A percentile compares a stretch with the other conserved stretches of the same genome.
Evolutionary conservation across 1,140 invertebrate genomes (phyloP).

Genomic region (Macrosteles quadrilineatus): DNA sequence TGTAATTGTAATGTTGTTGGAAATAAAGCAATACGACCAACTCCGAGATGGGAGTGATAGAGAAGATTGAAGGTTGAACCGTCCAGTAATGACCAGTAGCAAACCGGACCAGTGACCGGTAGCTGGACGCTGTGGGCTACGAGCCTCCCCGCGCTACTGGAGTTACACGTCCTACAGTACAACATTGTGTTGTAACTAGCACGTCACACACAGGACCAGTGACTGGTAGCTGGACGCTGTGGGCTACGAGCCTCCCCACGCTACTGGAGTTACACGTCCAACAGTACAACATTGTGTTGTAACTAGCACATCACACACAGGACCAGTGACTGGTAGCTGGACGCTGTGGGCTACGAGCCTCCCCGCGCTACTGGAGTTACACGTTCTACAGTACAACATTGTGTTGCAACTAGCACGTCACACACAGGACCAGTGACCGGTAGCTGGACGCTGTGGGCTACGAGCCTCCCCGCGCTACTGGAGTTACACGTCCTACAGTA

Average conservation of each 20-base stretch:
- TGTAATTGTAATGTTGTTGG: slow-evolving; percentile 16
- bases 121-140: slow-evolving; percentile 9
- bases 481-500: not conserved
- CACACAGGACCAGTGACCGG: slow-evolving; percentile 1
- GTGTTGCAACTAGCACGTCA: not conserved
- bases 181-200: not conserved
- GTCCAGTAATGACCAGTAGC: slow-evolving; percentile 5
- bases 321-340: slow-evolving; percentile 6
- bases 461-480: slow-evolving; percentile 5
- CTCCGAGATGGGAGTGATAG: not conserved
- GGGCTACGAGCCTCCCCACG: not conserved
- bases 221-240: not conserved
- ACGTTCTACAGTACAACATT: not conserved
- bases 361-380: slow-evolving; percentile 4
- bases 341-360: not conserved
- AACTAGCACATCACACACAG: not conserved
- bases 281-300: not conserved
- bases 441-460: not conserved
- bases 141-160: slow-evolving; percentile 3
- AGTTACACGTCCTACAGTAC: not conserved
- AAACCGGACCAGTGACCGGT: not conserved
- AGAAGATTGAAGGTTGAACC: slow-evolving; percentile 22
- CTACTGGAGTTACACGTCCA: slow-evolving; percentile 2
- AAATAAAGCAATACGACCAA: not conserved
- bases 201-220: not conserved